Percentiles rank a stretch among this genome's conserved stretches.
Conservation (phyloP, 2,797 vertebrate species). For the Urocyon cinereoargenteus region DNA sequence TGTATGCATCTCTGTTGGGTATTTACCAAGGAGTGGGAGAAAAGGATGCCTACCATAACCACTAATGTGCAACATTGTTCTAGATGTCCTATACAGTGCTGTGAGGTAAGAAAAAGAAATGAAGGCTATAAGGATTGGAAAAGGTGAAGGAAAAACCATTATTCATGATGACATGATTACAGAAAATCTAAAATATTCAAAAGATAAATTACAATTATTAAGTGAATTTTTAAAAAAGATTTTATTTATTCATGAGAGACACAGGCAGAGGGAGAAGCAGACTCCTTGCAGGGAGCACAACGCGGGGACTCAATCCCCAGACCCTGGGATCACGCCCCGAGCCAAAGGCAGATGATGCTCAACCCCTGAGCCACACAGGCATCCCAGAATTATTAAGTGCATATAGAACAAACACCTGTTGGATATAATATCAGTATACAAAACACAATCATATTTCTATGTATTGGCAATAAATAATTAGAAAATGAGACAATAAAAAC, state of each 20-base stretch:
- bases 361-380: too few species aligned
- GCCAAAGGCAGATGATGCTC: too few species aligned
- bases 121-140: not conserved
- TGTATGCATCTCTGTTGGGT: not conserved
- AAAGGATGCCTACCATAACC: not conserved
- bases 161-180: not conserved
- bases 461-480: constrained; percentile 27
- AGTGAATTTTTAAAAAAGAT: not conserved
- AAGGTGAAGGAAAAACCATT: not conserved
- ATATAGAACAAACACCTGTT: not conserved
- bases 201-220: not conserved
- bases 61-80: not conserved
- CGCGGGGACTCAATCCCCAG: too few species aligned
- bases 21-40: not conserved
- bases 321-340: too few species aligned
- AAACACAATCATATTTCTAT: not conserved
- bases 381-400: not conserved
- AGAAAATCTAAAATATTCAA: not conserved
- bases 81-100: not conserved
- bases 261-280: too few species aligned
- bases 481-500: constrained; percentile 21
- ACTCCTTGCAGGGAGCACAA: too few species aligned
- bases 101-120: not conserved
- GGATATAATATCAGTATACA: not conserved
- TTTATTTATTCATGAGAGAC: too few species aligned